Evolutionary conservation across 2,113 vertebrate genomes (phyloP), one percentile per base, ranked within the genome.

Genomic region (Vireo altiloquus): DNA sequence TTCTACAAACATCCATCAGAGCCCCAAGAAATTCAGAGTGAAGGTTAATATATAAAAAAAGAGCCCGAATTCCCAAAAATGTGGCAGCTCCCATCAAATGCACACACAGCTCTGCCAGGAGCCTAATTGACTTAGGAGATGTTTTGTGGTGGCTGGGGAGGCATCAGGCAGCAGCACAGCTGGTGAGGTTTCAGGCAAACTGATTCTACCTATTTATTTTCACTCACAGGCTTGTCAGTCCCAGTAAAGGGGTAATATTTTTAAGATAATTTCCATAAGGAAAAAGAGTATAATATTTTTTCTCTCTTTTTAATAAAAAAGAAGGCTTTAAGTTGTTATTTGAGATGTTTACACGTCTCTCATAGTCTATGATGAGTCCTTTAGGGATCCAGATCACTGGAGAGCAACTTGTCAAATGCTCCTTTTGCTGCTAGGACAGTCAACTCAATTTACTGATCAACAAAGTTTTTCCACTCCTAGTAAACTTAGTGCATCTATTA

Each of bases 161-260:
- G 59, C 79, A 92, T n/a, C 65, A 87, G 65, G 70, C 63, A 95
- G 71, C 47, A 93, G 71, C 82, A 92, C 79, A 97, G 82, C 82
- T 94, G 90, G 84, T 69, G 65, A 91, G 39, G 75, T 88, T 96
- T 60, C 71, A 93, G 76, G 75, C 79, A 97, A 95, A 78, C 85
- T 95, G 82, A 95, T 86, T 95, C 90, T 94, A 90, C 75, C 87
- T 94, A 90, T 95, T 95, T 96, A 79, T 94, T 94, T 79, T 53
- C 50, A 80, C 50, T 93, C 59, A 77, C 42, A 80, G 39, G 7
- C 49, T 82, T 94, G 75, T 88, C 87, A 93, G 52, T 82, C 35
- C 30, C 37, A 66, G 63, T 28, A 91, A 89, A 23, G 59, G 42
- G n/a, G 22, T 59, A 82, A 82, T 91, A 89, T 86, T 94, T 96